Evolutionary conservation across 2,888 invertebrate species (phyloP).

Genomic region (Epicampocera succincta): DNA sequence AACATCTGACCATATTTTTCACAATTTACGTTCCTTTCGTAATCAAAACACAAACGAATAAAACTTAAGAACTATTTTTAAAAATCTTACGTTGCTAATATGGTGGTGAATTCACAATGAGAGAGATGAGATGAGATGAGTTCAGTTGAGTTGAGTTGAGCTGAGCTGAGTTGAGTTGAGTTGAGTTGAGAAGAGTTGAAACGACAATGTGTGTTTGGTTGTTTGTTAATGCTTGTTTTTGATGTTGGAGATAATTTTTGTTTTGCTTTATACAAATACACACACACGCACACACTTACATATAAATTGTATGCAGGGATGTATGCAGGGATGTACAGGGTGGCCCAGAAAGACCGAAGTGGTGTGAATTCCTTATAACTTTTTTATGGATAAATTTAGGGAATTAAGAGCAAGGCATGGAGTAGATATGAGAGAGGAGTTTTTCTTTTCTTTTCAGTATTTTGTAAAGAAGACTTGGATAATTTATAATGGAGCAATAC

Average conservation of each 20-base stretch:
- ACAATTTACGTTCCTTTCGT: slow-evolving; percentile 70
- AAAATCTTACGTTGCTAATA: slow-evolving; percentile 65
- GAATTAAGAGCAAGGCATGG: no score
- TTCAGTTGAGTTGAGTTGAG: no score
- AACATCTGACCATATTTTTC: slow-evolving; percentile 70
- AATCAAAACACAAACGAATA: slow-evolving; percentile 69
- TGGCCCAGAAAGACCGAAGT: no score
- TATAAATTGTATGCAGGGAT: neutral
- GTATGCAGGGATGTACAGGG: no score
- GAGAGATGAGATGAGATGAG: slow-evolving; percentile 43
- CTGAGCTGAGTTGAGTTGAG: no score
- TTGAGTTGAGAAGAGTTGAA: slow-evolving; percentile 45
- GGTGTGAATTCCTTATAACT: no score
- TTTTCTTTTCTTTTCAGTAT: no score
- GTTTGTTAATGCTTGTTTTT: slow-evolving; percentile 23
- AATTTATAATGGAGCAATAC: no score
- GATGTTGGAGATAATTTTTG: slow-evolving; percentile 54
- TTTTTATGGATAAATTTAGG: no score
- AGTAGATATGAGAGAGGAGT: no score
- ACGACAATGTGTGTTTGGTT: slow-evolving; percentile 28
- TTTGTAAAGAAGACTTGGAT: no score
- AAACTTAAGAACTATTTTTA: slow-evolving; percentile 65
- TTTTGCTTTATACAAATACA: slow-evolving; percentile 19
- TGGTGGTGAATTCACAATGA: slow-evolving; percentile 70
- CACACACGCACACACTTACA: neutral